Base-by-base conservation (phyloP, 2,888 invertebrate species). In the Pecten maximus region DNA sequence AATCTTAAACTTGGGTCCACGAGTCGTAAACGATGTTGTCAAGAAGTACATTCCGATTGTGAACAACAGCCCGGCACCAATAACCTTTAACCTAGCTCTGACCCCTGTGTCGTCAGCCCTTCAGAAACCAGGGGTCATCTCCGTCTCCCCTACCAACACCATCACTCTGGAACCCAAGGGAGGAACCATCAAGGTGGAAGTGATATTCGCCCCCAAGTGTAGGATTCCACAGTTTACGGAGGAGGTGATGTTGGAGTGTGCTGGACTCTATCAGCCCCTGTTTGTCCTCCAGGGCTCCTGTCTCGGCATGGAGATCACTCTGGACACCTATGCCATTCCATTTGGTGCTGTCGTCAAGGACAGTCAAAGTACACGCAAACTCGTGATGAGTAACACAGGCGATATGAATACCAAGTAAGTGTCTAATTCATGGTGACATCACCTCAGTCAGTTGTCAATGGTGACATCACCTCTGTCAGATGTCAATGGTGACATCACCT, bases 281-380 rank as follows among this genome's bases (percentile, higher is more conserved):
- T 97, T 97, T 94, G 95, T 97, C 16, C 94, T 98, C 12, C 97
- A 97, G 91, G 97, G 97, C n/a, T 97, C 97, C 15, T 97, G 97
- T 94, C 96, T 97, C 16, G 97, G 97, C 19, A 96, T 97, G 87
- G 97, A 97, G 92, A 97, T 97, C 93, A 95, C 94, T 15, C 96
- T 98, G 40, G 97, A 97, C 93, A 97, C 97, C 48, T 95, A 95
- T n/a, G 95, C 96, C 39, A 95, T 98, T 74, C 96, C 97, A 16
- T 97, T 98, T 93, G 97, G 97, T n/a, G 97, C 97, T 54, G 97
- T 97, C 0, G 97, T 97, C 12, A 96, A 97, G 92, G 97, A 97
- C 35, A 97, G 97, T 91, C 95, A 95, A 39, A 96, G 96, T 86
- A 96, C 97, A 15, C 94, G 97, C 48, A 97, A 97, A 93, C 95